Evolutionary conservation across 2,888 invertebrate genomes (phyloP).

Genomic region (Ectropis crepuscularia): DNA sequence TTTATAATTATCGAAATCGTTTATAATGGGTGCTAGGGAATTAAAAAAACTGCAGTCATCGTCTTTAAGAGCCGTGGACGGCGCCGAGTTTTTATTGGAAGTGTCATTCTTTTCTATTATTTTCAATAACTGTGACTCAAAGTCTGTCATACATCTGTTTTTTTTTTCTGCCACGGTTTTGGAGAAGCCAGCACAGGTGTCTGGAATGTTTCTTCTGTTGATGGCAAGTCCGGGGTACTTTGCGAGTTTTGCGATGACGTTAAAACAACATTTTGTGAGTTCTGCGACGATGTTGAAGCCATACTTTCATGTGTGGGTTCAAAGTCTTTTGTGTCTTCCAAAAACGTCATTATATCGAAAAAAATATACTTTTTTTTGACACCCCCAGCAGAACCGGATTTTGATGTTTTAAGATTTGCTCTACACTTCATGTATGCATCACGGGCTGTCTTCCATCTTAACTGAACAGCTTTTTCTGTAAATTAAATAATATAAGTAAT

Average conservation of each 20-base stretch:
- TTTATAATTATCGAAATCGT: no score
- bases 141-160: conserved; percentile 2
- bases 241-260: background rate
- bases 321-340: conserved; percentile 18
- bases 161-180: conserved; percentile 9
- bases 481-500: no score
- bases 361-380: conserved; percentile 5
- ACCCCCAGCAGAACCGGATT: no score
- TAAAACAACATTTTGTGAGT: no score
- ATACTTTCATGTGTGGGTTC: background rate
- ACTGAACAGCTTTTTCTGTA: no score
- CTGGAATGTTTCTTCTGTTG: conserved; percentile 19
- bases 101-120: no score
- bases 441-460: no score
- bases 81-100: background rate
- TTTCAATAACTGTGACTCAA: background rate
- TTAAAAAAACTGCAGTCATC: conserved; percentile 1
- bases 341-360: conserved; percentile 14
- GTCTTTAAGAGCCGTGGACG: conserved; percentile 10
- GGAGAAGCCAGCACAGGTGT: conserved; percentile 3
- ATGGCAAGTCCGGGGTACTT: conserved; percentile 1
- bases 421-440: no score
- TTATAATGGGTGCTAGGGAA: no score
- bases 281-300: no score
- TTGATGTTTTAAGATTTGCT: no score